Evolutionary conservation across 2,888 invertebrate genomes (phyloP), one percentile per base, ranked within the genome.

Genomic region (Dicyrtomina minuta): DNA sequence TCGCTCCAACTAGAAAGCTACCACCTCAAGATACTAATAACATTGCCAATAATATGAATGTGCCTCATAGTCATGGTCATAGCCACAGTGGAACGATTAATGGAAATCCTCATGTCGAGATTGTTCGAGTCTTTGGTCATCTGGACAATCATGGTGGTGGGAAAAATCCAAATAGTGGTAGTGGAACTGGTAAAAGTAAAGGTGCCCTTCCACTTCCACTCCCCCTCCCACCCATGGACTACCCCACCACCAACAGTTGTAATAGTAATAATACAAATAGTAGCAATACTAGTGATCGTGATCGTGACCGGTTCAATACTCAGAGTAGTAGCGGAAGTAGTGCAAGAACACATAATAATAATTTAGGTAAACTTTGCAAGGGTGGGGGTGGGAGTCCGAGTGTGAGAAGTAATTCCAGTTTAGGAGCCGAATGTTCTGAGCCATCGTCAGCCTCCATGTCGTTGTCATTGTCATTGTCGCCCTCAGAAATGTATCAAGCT

Each of bases 401-500:
- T 68, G 56, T 61, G 10, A 43, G 65, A 53, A 76, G 73, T 68
- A 70, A 24, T 20, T 71, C 65, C 24, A 66, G 68, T 60, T 43
- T 68, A 62, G 66, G 58, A 13, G 58, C 56, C n/a, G 67, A 67
- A 13, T 61, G 60, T 56, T 39, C 43, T 13, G 62, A 58, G 17
- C 43, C 59, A n/a, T 33, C 20, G 27, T 20, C 43, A 27, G 8
- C 43, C 6, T 33, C 15, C 39, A n/a, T n/a, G n/a, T n/a, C n/a
- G n/a, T n/a, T n/a, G n/a, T n/a, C n/a, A n/a, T n/a, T n/a, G n/a
- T n/a, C n/a, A n/a, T n/a, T n/a, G n/a, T n/a, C n/a, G n/a, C n/a
- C n/a, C n/a, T 46, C 65, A 15, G 70, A 77, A 41, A 8, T 33
- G 8, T 81, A 81, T 79, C 88, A 91, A 77, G 92, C 91, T 0